phyloP scores from a whole-genome alignment of 2,888 invertebrate species.

The Aromia moschata region DNA sequence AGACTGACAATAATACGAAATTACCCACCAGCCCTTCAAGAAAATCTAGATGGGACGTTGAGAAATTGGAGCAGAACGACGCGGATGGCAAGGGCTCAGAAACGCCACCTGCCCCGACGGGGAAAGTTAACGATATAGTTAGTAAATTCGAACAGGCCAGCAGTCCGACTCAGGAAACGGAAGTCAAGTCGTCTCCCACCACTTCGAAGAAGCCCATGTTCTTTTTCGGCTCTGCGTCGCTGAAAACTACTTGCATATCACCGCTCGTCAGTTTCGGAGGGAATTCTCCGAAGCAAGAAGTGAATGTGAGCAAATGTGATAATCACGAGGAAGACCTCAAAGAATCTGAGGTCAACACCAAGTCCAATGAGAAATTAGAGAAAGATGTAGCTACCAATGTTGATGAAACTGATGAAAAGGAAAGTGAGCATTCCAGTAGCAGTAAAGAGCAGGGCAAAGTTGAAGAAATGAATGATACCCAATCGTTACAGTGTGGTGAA shows the following conservation, averaged over 20 bases:
- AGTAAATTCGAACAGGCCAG: slow-evolving; percentile 5
- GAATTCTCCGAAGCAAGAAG: slow-evolving; percentile 30
- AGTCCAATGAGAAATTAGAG: no score
- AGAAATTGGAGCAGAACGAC: slow-evolving; percentile 53
- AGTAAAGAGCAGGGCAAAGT: slow-evolving; percentile 13
- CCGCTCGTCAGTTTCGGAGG: slow-evolving; percentile 39
- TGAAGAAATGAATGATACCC: slow-evolving; percentile 20
- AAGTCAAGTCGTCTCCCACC: slow-evolving; percentile 41
- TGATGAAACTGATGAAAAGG: background rate
- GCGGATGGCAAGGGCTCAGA: slow-evolving; percentile 55
- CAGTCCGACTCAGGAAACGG: background rate
- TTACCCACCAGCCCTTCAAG: slow-evolving; percentile 49
- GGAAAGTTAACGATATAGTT: slow-evolving; percentile 11
- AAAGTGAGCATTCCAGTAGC: slow-evolving; percentile 13
- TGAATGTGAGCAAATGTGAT: slow-evolving; percentile 5
- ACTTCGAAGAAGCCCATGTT: slow-evolving; percentile 54
- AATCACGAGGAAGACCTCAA: slow-evolving; percentile 11
- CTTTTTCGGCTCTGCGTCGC: slow-evolving; percentile 64
- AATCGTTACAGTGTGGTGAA: slow-evolving; percentile 14
- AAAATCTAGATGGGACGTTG: slow-evolving; percentile 64
- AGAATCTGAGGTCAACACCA: background rate
- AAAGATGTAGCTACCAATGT: background rate
- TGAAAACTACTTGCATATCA: slow-evolving; percentile 52
- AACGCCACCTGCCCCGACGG: background rate
- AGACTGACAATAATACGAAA: slow-evolving; percentile 50